Evolutionary conservation across 2,797 vertebrate species (phyloP), one percentile per base, ranked within the genome.

Genomic region (Lagorchestes hirsutus): DNA sequence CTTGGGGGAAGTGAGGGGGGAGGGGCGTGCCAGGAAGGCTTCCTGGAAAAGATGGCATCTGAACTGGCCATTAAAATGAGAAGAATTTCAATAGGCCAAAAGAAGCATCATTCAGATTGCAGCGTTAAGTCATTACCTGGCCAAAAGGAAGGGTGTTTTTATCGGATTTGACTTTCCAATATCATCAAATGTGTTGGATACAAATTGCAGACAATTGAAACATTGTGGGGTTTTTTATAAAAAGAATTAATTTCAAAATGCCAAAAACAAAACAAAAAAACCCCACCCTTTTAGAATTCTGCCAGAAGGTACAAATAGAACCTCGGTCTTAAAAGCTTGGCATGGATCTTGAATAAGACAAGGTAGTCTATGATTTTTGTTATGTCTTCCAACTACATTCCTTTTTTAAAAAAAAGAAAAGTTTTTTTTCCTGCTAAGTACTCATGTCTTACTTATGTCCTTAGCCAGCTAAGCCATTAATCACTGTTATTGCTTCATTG

Each of bases 401-500:
- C 74, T 91, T 92, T 55, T 55, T 55, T 55, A 27, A 92, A 55
- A 82, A 22, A 87, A 91, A 95, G 82, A 87, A 91, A 96, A 82
- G 5, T 1, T 87, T 55, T 87, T 55, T 92, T 95, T 55, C 57
- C 46, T 24, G 13, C 50, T 96, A 92, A 59, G 82, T 46, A 95
- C 58, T 95, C 31, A 91, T 92, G 74, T 94, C 55, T 92, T 96
- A 90, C 74, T 93, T 92, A 92, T 74, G 13, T 93, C 93, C 59
- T 97, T 91, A 92, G 91, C 67, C 67, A 95, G 52, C 55, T 95
- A 91, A 97, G 58, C 54, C 67, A 96, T 95, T 96, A 96, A 95
- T 97, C 95, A 97, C 55, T 94, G 82, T 95, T 97, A 96, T 58
- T 58, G 67, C 87, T 96, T 97, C 55, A 95, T 22, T 18, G 18